Evolutionary conservation across 2,888 invertebrate genomes (phyloP).

Genomic region (Andrena hattorfiana): DNA sequence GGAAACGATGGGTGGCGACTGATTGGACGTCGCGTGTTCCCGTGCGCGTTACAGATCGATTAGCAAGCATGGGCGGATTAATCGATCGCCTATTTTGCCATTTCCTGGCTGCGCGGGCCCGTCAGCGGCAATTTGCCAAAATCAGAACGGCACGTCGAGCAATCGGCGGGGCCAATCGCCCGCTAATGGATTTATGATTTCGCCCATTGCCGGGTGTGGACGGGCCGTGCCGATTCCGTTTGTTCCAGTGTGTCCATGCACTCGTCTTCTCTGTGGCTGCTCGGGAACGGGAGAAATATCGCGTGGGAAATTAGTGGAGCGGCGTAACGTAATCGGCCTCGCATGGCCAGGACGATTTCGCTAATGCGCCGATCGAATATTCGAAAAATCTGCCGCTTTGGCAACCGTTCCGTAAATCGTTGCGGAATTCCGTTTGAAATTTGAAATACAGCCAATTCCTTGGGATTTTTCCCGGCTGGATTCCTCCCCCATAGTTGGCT

Average conservation of each 20-base stretch:
- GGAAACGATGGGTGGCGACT: not conserved
- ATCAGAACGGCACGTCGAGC: constrained; percentile 63
- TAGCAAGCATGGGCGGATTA: constrained; percentile 65
- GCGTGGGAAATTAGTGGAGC: not conserved
- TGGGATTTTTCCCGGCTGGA: not conserved
- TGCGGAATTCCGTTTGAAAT: not conserved
- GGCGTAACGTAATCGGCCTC: too few species aligned
- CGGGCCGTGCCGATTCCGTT: not conserved
- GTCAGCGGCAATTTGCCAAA: constrained; percentile 70
- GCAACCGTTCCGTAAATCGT: too few species aligned
- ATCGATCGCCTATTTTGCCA: constrained; percentile 68
- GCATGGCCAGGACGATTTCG: too few species aligned
- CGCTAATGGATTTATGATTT: constrained; percentile 78
- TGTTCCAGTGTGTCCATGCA: not conserved
- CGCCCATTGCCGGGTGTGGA: constrained; percentile 50
- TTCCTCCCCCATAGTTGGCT: constrained; percentile 10
- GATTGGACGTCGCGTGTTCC: constrained; percentile 3
- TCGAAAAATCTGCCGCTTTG: too few species aligned
- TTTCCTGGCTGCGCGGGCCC: constrained; percentile 58
- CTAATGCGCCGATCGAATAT: too few species aligned
- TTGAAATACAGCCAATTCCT: not conserved
- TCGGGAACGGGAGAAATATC: not conserved
- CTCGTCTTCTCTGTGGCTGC: not conserved
- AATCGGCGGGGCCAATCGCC: constrained; percentile 64
- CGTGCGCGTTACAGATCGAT: constrained; percentile 55